Conservation (phyloP, 2,797 vertebrate genomes). For the Acanthiza pusilla region DNA sequence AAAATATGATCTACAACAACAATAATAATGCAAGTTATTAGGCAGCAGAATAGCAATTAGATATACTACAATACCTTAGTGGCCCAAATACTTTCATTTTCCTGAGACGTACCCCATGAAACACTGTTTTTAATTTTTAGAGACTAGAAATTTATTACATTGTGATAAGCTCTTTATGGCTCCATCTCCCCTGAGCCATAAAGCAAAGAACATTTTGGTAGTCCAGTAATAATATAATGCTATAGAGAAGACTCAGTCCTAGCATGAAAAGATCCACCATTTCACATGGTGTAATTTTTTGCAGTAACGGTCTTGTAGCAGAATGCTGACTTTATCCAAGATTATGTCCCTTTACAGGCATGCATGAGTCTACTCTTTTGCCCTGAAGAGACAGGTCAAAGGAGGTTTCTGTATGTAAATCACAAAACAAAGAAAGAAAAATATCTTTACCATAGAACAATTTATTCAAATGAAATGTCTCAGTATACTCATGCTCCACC, state of each 20-base stretch:
- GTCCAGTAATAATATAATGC: background rate
- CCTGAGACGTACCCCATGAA: background rate
- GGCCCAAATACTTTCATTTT: conserved; percentile 28
- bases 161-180: background rate
- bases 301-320: background rate
- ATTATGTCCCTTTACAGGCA: background rate
- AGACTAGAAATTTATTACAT: background rate
- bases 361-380: background rate
- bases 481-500: background rate
- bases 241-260: background rate
- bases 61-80: background rate
- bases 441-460: background rate
- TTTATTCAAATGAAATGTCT: background rate
- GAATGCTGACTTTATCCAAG: background rate
- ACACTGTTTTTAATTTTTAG: conserved; percentile 49
- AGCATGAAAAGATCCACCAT: background rate
- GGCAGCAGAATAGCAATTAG: background rate
- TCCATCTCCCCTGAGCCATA: background rate
- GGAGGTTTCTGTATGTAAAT: background rate
- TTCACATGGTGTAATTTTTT: background rate
- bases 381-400: background rate
- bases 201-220: background rate
- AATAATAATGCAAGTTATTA: conserved; percentile 18
- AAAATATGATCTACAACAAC: conserved; percentile 30
- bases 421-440: background rate